phyloP scores from a whole-genome alignment of 2,113 vertebrate species.

The Oreotrochilus melanogaster region DNA sequence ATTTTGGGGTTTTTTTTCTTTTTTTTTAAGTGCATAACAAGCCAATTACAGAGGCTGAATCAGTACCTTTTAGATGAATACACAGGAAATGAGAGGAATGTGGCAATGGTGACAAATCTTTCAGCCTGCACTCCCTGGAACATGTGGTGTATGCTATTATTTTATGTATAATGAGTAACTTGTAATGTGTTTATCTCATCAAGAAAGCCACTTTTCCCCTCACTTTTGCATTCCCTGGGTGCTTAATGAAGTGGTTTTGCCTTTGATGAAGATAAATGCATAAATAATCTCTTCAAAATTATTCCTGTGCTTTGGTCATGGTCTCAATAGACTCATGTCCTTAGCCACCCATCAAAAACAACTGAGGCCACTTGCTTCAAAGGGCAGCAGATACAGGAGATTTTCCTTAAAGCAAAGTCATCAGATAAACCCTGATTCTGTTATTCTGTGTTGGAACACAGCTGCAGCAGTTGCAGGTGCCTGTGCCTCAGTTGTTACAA shows the following conservation, averaged over 20 bases:
- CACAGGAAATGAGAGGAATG: conserved; percentile 46
- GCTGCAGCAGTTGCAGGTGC: not conserved
- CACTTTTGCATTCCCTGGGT: not conserved
- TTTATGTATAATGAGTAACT: not conserved
- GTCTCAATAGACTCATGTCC: not conserved
- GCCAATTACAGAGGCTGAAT: conserved; percentile 38
- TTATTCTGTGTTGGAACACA: not conserved
- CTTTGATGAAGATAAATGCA: not conserved
- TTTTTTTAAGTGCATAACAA: not conserved
- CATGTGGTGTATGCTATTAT: not conserved
- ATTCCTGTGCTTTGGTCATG: not conserved
- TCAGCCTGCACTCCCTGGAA: not conserved
- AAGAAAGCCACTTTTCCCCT: not conserved
- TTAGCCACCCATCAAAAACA: not conserved
- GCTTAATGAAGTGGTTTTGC: not conserved
- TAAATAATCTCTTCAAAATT: not conserved
- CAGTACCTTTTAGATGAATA: conserved; percentile 50
- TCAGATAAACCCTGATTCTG: fast-evolving
- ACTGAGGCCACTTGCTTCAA: not conserved
- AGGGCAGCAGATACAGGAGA: not conserved
- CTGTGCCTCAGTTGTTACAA: not conserved
- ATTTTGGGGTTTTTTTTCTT: not conserved
- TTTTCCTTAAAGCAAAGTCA: not conserved
- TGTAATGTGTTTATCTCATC: conserved; percentile 6
- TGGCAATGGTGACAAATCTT: conserved; percentile 31